Evolutionary conservation across 2,888 invertebrate genomes (phyloP), one percentile per base, ranked within the genome.

Genomic region (Polydrusus cervinus): DNA sequence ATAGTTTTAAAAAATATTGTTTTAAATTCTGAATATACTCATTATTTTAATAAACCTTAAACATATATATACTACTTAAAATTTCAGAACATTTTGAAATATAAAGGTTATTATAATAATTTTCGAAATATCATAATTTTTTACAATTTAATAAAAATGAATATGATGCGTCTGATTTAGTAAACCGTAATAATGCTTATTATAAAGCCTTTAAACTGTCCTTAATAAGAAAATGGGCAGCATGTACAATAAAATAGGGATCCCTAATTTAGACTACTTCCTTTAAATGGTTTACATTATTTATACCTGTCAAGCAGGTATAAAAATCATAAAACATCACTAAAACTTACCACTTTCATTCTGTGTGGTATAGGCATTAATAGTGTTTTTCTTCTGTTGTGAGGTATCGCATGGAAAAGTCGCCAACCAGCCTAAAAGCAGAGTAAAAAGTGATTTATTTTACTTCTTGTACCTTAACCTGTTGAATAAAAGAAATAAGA

Each of bases 331-430:
- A 10, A 51, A 47, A 14, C 11, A 11, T 20, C 1, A 18, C 20
- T 20, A 30, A 20, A 43, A 55, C 57, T 13, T 55, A 68, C 68
- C 57, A 13, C 14, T 9, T 57, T 68, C 25, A 68, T 57, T 53
- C 10, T 51, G 16, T 66, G 47, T 18, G 16, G 10, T 38, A n/a
- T 60, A 60, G 11, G 16, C 1, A 55, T 30, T 25, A 30, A 34
- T 34, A 3, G 38, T 18, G 34, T 51, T 67, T 53, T 34, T 49
- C 25, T 57, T 40, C 43, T 71, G 71, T 40, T 71, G 65, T 40
- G 51, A 20, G 18, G 62, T 65, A 2, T 30, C 18, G 11, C 40
- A 18, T 16, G 71, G 57, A 64, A 71, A 65, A 34, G 65, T 14
- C 13, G 34, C 16, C 34, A 71, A 14, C 11, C 64, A 34, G 25